Base-by-base conservation (phyloP, 2,113 vertebrate species). In the Apus apus region DNA sequence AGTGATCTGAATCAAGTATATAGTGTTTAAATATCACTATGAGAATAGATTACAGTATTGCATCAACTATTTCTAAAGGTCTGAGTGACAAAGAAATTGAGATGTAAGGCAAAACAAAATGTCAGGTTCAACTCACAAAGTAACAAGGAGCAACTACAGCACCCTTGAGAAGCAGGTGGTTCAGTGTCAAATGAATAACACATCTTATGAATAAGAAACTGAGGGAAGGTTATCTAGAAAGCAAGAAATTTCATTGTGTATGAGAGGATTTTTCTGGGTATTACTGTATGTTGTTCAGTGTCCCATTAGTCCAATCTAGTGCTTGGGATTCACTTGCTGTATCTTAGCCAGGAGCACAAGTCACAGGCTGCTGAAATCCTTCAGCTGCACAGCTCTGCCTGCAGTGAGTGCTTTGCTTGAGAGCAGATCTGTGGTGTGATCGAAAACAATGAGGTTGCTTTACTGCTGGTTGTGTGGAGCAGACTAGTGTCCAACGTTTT, bases 31-130 rank as follows among this genome's bases (percentile, higher is more conserved):
- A 87, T 94, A 94, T 73, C 87, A 64, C 67, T 71, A 4, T 48
- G 60, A 94, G 71, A 94, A 74, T 73, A 93, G 85, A 93, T 94
- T 86, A 67, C 56, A 62, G 62, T 85, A 76, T 79, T 75, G 32
- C n/a, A 65, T 61, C 70, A 82, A 72, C 53, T 27, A 43, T 73
- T 96, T 96, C 74, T 93, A 96, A 96, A 96, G 95, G 93, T 97
- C 93, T 96, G 81, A 87, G 34, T 85, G 87, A 93, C 93, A 94
- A 66, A 81, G 91, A 94, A 95, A 95, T 68, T 91, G 78, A 94
- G 81, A 89, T 94, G 51, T 45, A 79, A 93, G 82, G 26, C 71
- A 94, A 97, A 95, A 79, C 77, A 95, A 96, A 97, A 95, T 93
- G 94, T 91, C 94, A 95, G n/a, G 18, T 91, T 94, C 58, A 91